Evolutionary conservation across 53 echinoderm and acorn worm genomes (phyloP), one percentile per base, ranked within the genome.

Genomic region (Zoroaster sp.): DNA sequence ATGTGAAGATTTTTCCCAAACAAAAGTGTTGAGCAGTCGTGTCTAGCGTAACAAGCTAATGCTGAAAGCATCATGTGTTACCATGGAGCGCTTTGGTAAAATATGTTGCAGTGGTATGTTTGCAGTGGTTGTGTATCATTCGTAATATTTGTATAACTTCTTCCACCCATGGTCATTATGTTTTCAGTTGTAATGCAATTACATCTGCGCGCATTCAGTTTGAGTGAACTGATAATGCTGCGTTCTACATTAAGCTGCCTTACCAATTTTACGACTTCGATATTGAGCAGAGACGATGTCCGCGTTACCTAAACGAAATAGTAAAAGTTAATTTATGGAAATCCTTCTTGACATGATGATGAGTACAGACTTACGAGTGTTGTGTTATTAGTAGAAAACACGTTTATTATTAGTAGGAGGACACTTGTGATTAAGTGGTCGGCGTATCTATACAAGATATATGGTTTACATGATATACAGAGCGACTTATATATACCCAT

Each of bases 381-480:
- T 35, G 36, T 33, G 79, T 53, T 42, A 36, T 59, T 79, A 55
- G 78, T 65, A n/a, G n/a, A n/a, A n/a, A n/a, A n/a, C n/a, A n/a
- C n/a, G n/a, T n/a, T n/a, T n/a, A n/a, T n/a, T n/a, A 59, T 79
- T 59, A 79, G 79, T 35, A 55, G 36, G n/a, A 38, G 38, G 20
- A 14, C 40, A 79, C 79, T 79, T 55, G 65, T 79, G n/a, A 15
- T 40, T 55, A 63, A 79, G 79, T 55, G 79, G 65, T n/a, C 36
- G 79, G 79, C 28, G 9, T 21, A n/a, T 35, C 35, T 34, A 52
- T 17, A 51, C 14, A 34, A 53, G 52, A 6, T 31, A 33, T 77
- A 53, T 77, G 77, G 39, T 37, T 79, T 59, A 35, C 79, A 39
- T 79, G 79, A 79, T 79, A 55, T 79, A 79, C 65, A 8, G 79